phyloP scores from a whole-genome alignment of 2,888 invertebrate species.

The Drosophila paracracens region DNA sequence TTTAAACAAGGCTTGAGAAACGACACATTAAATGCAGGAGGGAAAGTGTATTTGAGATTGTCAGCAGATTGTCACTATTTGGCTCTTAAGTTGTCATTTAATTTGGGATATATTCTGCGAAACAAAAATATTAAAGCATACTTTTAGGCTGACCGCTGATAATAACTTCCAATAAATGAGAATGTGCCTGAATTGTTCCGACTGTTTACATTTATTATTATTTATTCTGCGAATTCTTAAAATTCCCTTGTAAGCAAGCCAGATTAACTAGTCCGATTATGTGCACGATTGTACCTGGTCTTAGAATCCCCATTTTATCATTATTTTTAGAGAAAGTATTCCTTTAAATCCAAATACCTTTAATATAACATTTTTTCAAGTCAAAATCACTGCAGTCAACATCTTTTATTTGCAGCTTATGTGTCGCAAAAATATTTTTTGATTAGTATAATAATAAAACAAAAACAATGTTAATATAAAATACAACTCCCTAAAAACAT shows the following conservation, averaged over 20 bases:
- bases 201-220: background rate
- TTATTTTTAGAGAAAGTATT: background rate
- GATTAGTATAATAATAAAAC: background rate
- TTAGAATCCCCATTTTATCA: too few species aligned
- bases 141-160: conserved; percentile 2
- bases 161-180: background rate
- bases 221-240: background rate
- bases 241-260: background rate
- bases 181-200: background rate
- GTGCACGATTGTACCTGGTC: too few species aligned
- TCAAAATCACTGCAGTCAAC: background rate
- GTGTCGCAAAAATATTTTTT: background rate
- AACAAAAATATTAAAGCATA: background rate
- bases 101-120: background rate
- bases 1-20: background rate
- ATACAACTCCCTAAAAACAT: background rate
- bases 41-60: background rate
- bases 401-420: background rate
- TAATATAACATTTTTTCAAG: background rate
- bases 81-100: background rate
- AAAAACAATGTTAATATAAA: background rate
- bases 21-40: background rate
- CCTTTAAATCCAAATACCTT: background rate
- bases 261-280: too few species aligned
- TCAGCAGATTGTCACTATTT: background rate